Base-by-base conservation (phyloP, 2,888 invertebrate species). In the Lasioglossum zephyrum region DNA sequence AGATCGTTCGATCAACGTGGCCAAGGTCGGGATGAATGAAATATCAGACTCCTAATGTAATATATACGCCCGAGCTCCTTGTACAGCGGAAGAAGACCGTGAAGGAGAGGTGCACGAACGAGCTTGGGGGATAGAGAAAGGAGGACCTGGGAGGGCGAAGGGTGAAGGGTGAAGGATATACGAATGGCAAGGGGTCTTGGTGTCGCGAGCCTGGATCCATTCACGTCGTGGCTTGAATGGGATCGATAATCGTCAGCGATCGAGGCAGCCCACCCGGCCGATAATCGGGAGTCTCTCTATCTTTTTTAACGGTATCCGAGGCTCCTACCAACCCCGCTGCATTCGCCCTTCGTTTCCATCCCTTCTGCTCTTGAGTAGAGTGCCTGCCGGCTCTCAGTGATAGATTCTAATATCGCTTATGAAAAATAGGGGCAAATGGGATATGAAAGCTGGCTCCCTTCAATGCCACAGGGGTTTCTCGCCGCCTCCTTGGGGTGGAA, bases 211-310 rank as follows among this genome's bases (percentile, higher is more conserved):
- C 73, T 77, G 81, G 84, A 90, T 91, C 90, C 89, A 92, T 92
- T 91, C 90, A 90, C 90, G 84, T 89, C 87, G 89, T 77, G 78
- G 74, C 86, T 89, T 92, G 87, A 92, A 93, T 92, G 89, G 91
- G 89, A 89, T 91, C 93, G 91, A 93, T 93, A 93, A 93, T 93
- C 93, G 91, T 89, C 88, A 87, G 86, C 92, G 91, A 92, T 92
- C 91, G 89, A 86, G 89, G 87, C 79, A 90, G 82, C 89, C 90
- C 87, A 88, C 91, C 89, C 88, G 73, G 57, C 79, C 91, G 89
- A 91, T 93, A 92, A 92, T 92, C 89, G 89, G 75, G 57, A 81
- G 72, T 88, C 87, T 88, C 85, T 87, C 89, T 91, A 88, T 89
- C 86, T 89, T 87, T 91, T 89, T 88, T 84, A 90, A 87, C 86